Evolutionary conservation across 2,113 vertebrate species (phyloP).

Genomic region (Xiphophorus couchianus): DNA sequence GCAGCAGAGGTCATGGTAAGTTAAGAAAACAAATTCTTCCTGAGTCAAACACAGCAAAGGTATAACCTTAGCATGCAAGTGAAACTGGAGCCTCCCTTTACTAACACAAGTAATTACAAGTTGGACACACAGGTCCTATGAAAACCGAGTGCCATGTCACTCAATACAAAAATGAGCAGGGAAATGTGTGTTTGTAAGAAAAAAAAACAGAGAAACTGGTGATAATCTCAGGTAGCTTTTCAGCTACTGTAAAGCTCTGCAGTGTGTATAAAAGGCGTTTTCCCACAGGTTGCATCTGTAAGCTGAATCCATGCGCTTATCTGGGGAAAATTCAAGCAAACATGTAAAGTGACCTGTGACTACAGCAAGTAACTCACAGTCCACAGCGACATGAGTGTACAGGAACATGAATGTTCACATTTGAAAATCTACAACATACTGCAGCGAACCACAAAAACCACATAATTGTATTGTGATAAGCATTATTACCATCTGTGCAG

Average conservation of each 20-base stretch:
- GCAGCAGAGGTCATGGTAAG: conserved; percentile 76
- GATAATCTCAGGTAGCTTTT: conserved; percentile 35
- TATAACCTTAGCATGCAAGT: conserved; percentile 72
- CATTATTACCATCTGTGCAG: conserved; percentile 32
- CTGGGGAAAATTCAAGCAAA: conserved; percentile 62
- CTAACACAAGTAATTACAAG: conserved; percentile 65
- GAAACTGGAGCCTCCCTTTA: conserved; percentile 72
- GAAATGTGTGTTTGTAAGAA: conserved; percentile 3
- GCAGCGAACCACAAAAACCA: conserved; percentile 22
- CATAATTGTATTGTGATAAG: conserved; percentile 27
- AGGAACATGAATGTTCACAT: conserved; percentile 41
- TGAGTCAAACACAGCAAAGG: conserved; percentile 79
- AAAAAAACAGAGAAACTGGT: conserved; percentile 9
- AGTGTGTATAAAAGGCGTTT: conserved; percentile 35
- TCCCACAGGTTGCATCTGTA: conserved; percentile 58
- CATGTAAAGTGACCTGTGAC: conserved; percentile 58
- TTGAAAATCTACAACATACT: conserved; percentile 22
- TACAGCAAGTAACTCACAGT: conserved; percentile 46
- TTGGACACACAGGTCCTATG: conserved; percentile 58
- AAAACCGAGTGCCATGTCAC: conserved; percentile 50
- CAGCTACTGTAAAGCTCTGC: conserved; percentile 34
- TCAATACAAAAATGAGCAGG: conserved; percentile 9
- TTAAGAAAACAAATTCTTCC: conserved; percentile 83
- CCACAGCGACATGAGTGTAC: conserved; percentile 1
- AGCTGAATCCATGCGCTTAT: conserved; percentile 38